Conservation (phyloP, 2,797 vertebrate genomes). For the Microctenopoma stevenorrisi region DNA sequence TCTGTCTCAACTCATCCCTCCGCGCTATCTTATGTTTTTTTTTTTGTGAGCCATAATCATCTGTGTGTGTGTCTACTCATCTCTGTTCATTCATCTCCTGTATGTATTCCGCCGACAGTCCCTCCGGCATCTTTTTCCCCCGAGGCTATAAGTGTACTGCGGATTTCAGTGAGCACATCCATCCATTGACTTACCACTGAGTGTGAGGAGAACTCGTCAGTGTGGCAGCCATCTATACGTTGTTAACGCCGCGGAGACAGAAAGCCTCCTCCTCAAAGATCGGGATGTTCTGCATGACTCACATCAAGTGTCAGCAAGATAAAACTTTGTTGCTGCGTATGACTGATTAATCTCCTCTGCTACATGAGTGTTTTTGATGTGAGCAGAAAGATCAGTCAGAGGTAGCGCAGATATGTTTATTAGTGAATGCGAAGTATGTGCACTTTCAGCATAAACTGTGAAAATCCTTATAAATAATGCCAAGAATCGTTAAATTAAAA, state of each 20-base stretch:
- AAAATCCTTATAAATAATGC: slow-evolving; percentile 24
- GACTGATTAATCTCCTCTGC: neutral
- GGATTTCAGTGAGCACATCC: slow-evolving; percentile 37
- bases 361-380: neutral
- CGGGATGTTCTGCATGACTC: slow-evolving; percentile 8
- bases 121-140: slow-evolving; percentile 13
- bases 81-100: slow-evolving; percentile 24
- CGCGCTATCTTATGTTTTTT: slow-evolving; percentile 15
- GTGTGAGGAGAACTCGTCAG: slow-evolving; percentile 16
- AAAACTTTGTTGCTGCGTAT: slow-evolving; percentile 7
- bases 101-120: neutral
- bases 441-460: slow-evolving; percentile 6
- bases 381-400: slow-evolving; percentile 17
- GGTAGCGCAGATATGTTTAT: slow-evolving; percentile 23
- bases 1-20: slow-evolving; percentile 35
- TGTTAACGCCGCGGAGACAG: slow-evolving; percentile 14
- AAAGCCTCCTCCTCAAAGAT: slow-evolving; percentile 19
- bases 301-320: slow-evolving; percentile 15
- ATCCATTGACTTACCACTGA: slow-evolving; percentile 29
- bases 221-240: slow-evolving; percentile 1
- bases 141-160: slow-evolving; percentile 34
- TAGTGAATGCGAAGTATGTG: slow-evolving; percentile 10
- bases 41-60: slow-evolving; percentile 34
- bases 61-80: slow-evolving; percentile 12
- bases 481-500: slow-evolving; percentile 9